These are phyloP conservation scores for Cyclargus thomasi DNA, from an alignment of 1,140 invertebrate genomes.

Conservation along the genomic window DNA sequence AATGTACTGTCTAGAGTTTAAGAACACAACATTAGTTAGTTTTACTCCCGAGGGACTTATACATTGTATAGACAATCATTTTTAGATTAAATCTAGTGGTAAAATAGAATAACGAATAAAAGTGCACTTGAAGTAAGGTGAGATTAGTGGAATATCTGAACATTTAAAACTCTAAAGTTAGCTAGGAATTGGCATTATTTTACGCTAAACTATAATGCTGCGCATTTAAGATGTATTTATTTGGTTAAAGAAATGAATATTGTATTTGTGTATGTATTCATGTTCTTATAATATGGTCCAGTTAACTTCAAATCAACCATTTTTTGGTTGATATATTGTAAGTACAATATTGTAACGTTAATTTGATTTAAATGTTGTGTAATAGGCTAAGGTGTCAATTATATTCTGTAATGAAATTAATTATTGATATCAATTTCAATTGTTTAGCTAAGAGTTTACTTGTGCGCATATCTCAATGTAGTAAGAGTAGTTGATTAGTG, in stretches of 20 bases:
- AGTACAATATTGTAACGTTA: background rate
- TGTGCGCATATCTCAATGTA: background rate
- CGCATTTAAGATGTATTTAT: conserved; percentile 1
- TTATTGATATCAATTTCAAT: background rate
- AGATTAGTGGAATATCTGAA: conserved; percentile 7
- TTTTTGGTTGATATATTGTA: background rate
- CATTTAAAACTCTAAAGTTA: conserved; percentile 31
- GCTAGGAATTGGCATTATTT: conserved; percentile 32
- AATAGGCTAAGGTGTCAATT: background rate
- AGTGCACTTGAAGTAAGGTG: conserved; percentile 54
- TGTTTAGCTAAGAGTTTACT: background rate
- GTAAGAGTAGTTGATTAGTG: background rate
- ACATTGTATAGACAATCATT: conserved; percentile 26
- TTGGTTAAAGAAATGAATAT: background rate
- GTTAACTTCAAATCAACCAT: background rate
- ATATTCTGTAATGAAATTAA: background rate
- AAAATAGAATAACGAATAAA: conserved; percentile 32
- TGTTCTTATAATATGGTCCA: too few species aligned
- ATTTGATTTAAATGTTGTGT: background rate
- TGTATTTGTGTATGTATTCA: too few species aligned
- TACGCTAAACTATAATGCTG: conserved; percentile 13
- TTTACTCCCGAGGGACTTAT: conserved; percentile 38
- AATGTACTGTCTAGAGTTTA: too few species aligned
- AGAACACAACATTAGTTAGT: background rate
- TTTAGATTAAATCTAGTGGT: conserved; percentile 10